These are phyloP conservation scores for Taenaris catops DNA, from an alignment of 2,888 invertebrate genomes.

Conservation along the genomic window DNA sequence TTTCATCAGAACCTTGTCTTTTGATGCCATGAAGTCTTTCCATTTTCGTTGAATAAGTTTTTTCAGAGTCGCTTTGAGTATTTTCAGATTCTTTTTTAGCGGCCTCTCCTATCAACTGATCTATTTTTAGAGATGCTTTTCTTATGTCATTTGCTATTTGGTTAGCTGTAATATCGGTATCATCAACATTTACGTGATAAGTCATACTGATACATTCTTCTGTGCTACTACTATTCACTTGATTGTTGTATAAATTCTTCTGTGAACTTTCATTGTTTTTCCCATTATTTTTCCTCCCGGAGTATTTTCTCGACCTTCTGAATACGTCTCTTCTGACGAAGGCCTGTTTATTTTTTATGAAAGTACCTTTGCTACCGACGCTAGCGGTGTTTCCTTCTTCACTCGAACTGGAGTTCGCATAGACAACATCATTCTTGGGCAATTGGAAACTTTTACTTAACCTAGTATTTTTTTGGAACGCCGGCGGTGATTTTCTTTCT, in stretches of 20 bases:
- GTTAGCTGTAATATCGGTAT: slow-evolving; percentile 75
- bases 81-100: slow-evolving; percentile 48
- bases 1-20: slow-evolving; percentile 67
- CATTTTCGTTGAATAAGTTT: slow-evolving; percentile 76
- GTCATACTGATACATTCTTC: slow-evolving; percentile 70
- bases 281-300: slow-evolving; percentile 63
- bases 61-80: slow-evolving; percentile 57
- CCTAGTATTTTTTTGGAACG: slow-evolving; percentile 75
- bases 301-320: slow-evolving; percentile 71
- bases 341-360: slow-evolving; percentile 80
- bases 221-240: slow-evolving; percentile 62
- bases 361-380: slow-evolving; percentile 68
- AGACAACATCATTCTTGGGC: slow-evolving; percentile 64
- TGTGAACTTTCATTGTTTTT: slow-evolving; percentile 53
- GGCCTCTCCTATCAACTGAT: slow-evolving; percentile 70
- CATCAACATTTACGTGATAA: slow-evolving; percentile 76
- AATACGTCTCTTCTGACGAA: slow-evolving; percentile 72
- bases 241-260: slow-evolving; percentile 50
- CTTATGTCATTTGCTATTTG: slow-evolving; percentile 78
- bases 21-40: slow-evolving; percentile 80
- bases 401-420: slow-evolving; percentile 72
- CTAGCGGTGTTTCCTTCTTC: slow-evolving; percentile 69
- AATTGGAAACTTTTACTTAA: slow-evolving; percentile 74
- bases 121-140: slow-evolving; percentile 77
- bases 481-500: slow-evolving; percentile 69